Conservation (phyloP, 2,113 vertebrate species). For the Misgurnus mizolepis region DNA sequence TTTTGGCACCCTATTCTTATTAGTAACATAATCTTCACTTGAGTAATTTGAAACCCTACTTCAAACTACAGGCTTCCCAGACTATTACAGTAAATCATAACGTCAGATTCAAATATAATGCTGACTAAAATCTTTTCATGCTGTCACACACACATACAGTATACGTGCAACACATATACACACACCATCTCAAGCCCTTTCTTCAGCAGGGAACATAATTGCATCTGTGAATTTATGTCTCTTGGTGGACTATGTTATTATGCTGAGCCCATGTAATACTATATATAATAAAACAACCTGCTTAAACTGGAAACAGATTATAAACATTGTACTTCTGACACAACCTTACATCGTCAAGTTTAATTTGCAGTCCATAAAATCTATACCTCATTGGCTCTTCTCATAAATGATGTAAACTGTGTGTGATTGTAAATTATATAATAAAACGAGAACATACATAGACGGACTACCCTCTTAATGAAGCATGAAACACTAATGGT, state of each 20-base stretch:
- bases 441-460: neutral
- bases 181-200: slow-evolving; percentile 27
- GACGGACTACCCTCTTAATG: slow-evolving; percentile 7
- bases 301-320: slow-evolving; percentile 11
- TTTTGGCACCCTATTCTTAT: slow-evolving; percentile 30
- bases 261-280: slow-evolving; percentile 30
- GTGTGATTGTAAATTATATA: slow-evolving; percentile 7
- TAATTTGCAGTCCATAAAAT: slow-evolving; percentile 3
- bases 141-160: neutral
- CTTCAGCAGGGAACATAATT: slow-evolving; percentile 37
- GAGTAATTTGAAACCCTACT: slow-evolving; percentile 44
- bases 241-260: slow-evolving; percentile 13
- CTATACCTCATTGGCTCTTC: neutral
- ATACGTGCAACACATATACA: neutral
- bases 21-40: slow-evolving; percentile 14
- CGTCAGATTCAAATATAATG: slow-evolving; percentile 30
- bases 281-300: slow-evolving; percentile 6
- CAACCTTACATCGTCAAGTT: neutral
- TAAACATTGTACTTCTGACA: neutral
- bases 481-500: slow-evolving; percentile 5
- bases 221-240: slow-evolving; percentile 39
- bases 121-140: slow-evolving; percentile 37
- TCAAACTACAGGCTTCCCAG: slow-evolving; percentile 10
- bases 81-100: slow-evolving; percentile 39
- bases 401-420: neutral